These are phyloP conservation scores for Noctua janthina DNA, from an alignment of 2,888 invertebrate species.

Conservation along the genomic window DNA sequence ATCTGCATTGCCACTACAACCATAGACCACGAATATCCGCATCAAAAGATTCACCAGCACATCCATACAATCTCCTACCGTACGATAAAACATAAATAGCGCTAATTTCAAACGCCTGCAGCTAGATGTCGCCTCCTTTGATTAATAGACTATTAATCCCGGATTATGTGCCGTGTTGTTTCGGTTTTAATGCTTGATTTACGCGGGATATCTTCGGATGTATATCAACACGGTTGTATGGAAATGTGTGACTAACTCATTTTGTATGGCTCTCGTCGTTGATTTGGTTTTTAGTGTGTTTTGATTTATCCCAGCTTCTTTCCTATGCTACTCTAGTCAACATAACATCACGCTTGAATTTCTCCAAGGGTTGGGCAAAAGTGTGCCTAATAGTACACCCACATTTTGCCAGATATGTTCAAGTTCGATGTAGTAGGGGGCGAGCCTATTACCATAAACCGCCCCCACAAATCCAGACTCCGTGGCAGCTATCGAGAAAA, in stretches of 20 bases:
- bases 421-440: neutral
- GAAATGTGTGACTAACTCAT: constrained; percentile 53
- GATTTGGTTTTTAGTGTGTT: constrained; percentile 20
- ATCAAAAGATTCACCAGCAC: neutral
- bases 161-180: constrained; percentile 75
- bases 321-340: neutral
- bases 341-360: neutral
- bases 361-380: neutral
- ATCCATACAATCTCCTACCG: constrained; percentile 22
- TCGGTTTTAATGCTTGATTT: constrained; percentile 71
- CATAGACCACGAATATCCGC: neutral
- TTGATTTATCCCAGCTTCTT: neutral
- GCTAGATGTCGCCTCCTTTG: constrained; percentile 75
- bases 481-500: neutral
- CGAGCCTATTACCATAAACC: neutral
- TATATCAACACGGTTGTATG: constrained; percentile 49
- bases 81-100: constrained; percentile 58
- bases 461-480: neutral
- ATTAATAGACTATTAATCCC: constrained; percentile 81
- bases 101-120: constrained; percentile 72
- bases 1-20: neutral
- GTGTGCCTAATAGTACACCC: neutral
- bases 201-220: constrained; percentile 58
- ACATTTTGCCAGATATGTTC: neutral
- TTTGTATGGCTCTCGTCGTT: constrained; percentile 32